Evolutionary conservation across 2,888 invertebrate genomes (phyloP), one percentile per base, ranked within the genome.

Genomic region (Celastrina argiolus): DNA sequence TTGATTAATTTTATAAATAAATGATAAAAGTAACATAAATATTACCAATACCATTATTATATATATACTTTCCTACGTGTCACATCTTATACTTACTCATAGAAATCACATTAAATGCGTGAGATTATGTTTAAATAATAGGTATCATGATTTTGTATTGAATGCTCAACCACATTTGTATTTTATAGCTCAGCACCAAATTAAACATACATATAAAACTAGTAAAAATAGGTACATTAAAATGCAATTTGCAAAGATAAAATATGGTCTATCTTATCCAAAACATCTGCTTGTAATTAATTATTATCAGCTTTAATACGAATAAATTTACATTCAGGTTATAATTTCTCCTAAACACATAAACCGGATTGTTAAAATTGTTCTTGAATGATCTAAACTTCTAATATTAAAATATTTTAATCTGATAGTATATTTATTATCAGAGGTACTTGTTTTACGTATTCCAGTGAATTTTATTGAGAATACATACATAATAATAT

Each of bases 281-380:
- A n/a, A 58, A 28, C 58, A 58, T 58, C 58, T 58, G 58, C 58
- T 28, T 34, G 58, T 31, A 58, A 58, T 31, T 34, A 58, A 34
- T 6, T 51, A 12, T 51, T 51, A 51, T 12, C 22, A 58, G 16
- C 58, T 16, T 14, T 10, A 18, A 58, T 31, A 14, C 8, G n/a
- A n/a, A 10, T 8, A 14, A 58, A 34, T 58, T 58, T 58, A 34
- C 31, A 58, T 58, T 31, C 58, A 10, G 18, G 58, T 16, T 16
- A 31, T 58, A 31, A 58, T 58, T 58, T 58, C 16, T 34, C 58
- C 28, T 16, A 34, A 58, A 28, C 28, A 26, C 14, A n/a, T 58
- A 34, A 58, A 28, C 28, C 16, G 12, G 58, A n/a, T 58, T 10
- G n/a, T 3, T 58, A 58, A n/a, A 34, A 58, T 34, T 2, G 34